Base-by-base conservation (phyloP, 2,113 vertebrate species). In the Oreocharis arfaki region DNA sequence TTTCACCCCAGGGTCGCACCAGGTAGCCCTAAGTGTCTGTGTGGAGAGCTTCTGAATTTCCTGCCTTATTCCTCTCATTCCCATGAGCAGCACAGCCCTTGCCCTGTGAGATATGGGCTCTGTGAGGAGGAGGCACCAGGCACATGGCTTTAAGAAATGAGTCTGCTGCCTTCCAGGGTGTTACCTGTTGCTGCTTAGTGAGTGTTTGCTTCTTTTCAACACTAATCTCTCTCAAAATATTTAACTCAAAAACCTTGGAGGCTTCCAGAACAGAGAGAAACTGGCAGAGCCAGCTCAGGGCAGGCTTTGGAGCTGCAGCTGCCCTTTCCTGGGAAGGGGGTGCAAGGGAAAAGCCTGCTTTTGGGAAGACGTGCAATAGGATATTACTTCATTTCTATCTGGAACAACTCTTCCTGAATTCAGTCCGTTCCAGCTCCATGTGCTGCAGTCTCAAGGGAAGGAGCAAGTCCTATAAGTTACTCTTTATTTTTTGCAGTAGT, bases 141-240 rank as follows among this genome's bases (percentile, higher is more conserved):
- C 55, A 39, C n/a, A 17, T 7, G 35, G 39, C 63, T 88, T 57
- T 77, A 55, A 63, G 79, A 46, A 83, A 79, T 13, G 16, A 21
- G 8, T 11, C 85, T 77, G 42, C 55, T 88, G 75, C 85, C 79
- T 93, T 13, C 46, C 61, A 93, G 73, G 83, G 47, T 86, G 89
- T 95, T 96, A 95, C 90, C 83, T 95, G 49, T n/a, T 90, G 79
- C 68, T 93, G 64, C 73, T 81, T 86, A 49, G 24, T 67, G 39
- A 60, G 67, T 61, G 71, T 89, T 93, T 70, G 71, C 39, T 90
- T 89, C 76, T 90, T 95, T 93, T 96, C 95, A 87, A 16, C 81
- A 28, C 71, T 90, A 75, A 86, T 86, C 79, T 92, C 71, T 83
- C 71, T 64, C 83, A 89, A 93, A 94, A 84, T 80, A 64, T 63